Base-by-base conservation (phyloP, 2,888 invertebrate species). In the Hirtodrosophila confusa region DNA sequence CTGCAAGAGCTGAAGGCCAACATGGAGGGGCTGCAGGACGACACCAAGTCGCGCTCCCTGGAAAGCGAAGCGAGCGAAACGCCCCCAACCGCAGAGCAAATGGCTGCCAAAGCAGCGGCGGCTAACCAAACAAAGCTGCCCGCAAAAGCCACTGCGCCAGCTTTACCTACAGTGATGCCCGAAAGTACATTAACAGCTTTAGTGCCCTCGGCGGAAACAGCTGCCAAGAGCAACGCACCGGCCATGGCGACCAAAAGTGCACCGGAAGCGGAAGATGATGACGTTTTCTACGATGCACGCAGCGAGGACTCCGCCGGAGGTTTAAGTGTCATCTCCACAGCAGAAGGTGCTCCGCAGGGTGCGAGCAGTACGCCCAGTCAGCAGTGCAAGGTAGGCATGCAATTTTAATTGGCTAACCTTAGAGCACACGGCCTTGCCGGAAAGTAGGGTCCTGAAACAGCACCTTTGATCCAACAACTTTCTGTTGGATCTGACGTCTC, bases 251-350 rank as follows among this genome's bases (percentile, higher is more conserved):
- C 12, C 31, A 75, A 75, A 58, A 51, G 65, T 41, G 57, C 54
- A 31, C n/a, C 61, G 39, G 75, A 80, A 56, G 43, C 43, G 53
- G 86, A 86, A 4, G 90, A 90, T 33, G 91, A 91, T 47, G 91
- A 91, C 70, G 91, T 91, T 3, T 91, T 91, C 68, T 90, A 91
- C 62, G 91, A 91, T 88, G 91, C 90, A 51, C 88, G 88, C 61
- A 90, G 89, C 62, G 90, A 90, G 65, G 89, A 89, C 29, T 90
- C 89, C 0, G 75, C 78, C 0, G 80, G 75, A 36, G 64, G 56
- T 8, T 9, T 45, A 39, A 43, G 41, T 24, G 50, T 23, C 36
- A 0, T 56, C n/a, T 44, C 65, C 8, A 24, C 17, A 11, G 29
- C 51, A 41, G 60, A 24, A 17, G 24, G 17, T 17, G 17, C 17